Conservation (phyloP, 2,888 invertebrate genomes). For the Torymus tubicola region DNA sequence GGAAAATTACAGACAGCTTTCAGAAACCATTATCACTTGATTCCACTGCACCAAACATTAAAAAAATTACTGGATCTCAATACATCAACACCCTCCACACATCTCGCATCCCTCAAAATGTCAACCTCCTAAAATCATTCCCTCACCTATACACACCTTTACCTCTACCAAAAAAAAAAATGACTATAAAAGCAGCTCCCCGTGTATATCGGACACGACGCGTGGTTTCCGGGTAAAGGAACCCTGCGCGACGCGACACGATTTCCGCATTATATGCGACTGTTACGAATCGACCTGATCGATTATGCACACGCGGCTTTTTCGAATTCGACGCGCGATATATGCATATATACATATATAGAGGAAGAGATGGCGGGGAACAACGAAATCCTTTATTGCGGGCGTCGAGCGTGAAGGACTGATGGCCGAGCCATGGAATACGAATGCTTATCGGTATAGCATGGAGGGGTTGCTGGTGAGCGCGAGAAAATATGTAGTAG, state of each 20-base stretch:
- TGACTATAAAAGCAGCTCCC: too few relatives aligned
- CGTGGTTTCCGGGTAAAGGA: conserved; percentile 46
- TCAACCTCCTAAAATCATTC: too few relatives aligned
- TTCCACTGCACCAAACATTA: too few relatives aligned
- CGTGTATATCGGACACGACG: background rate
- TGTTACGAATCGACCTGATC: conserved; percentile 72
- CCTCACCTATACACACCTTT: too few relatives aligned
- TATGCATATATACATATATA: background rate
- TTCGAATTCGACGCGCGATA: background rate
- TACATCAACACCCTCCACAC: too few relatives aligned
- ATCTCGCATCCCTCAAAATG: too few relatives aligned
- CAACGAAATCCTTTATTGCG: conserved; percentile 44
- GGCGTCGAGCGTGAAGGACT: conserved; percentile 41
- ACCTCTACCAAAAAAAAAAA: too few relatives aligned
- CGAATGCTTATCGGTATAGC: conserved; percentile 17
- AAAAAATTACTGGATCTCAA: too few relatives aligned
- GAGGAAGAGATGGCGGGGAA: conserved; percentile 7
- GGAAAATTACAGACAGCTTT: too few relatives aligned
- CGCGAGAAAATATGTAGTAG: too few relatives aligned
- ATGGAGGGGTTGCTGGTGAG: too few relatives aligned
- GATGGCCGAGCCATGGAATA: conserved; percentile 26
- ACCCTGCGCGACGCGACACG: conserved; percentile 63
- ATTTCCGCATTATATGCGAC: conserved; percentile 71
- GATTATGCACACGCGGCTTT: conserved; percentile 63
- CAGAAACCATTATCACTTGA: too few relatives aligned